Conservation (phyloP, 2,888 invertebrate species). For the Pammene aurita region DNA sequence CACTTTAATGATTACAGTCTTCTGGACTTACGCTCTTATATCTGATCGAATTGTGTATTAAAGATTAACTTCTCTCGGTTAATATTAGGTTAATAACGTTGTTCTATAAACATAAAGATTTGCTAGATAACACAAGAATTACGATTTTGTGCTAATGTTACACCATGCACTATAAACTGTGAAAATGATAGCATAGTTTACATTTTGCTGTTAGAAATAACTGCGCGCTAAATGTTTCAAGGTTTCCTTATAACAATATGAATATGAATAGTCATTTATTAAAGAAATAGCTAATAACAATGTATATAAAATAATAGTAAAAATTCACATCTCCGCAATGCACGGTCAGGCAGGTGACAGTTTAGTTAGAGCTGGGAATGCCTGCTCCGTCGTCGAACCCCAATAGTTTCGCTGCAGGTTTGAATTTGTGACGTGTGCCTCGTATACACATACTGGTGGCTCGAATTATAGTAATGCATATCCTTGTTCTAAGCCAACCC, state of each 20-base stretch:
- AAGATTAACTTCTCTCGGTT: constrained; percentile 59
- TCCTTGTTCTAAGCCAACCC: no score
- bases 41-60: constrained; percentile 54
- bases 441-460: no score
- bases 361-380: no score
- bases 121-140: constrained; percentile 64
- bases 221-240: constrained; percentile 35
- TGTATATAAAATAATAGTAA: no score
- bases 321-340: no score
- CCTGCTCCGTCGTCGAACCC: no score
- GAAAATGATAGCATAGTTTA: constrained; percentile 60
- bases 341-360: no score
- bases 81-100: constrained; percentile 63
- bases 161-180: constrained; percentile 63
- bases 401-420: no score
- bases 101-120: constrained; percentile 67
- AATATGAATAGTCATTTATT: no score
- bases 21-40: constrained; percentile 58
- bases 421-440: no score
- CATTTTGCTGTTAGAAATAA: constrained; percentile 41
- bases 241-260: constrained; percentile 1
- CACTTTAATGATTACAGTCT: constrained; percentile 24
- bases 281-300: no score
- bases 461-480: no score
- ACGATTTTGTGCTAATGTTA: constrained; percentile 64